A percentile compares a stretch with the other conserved stretches of the same genome.
These are phyloP conservation scores for Limonius californicus DNA, from an alignment of 1,140 invertebrate genomes.

Conservation along the genomic window DNA sequence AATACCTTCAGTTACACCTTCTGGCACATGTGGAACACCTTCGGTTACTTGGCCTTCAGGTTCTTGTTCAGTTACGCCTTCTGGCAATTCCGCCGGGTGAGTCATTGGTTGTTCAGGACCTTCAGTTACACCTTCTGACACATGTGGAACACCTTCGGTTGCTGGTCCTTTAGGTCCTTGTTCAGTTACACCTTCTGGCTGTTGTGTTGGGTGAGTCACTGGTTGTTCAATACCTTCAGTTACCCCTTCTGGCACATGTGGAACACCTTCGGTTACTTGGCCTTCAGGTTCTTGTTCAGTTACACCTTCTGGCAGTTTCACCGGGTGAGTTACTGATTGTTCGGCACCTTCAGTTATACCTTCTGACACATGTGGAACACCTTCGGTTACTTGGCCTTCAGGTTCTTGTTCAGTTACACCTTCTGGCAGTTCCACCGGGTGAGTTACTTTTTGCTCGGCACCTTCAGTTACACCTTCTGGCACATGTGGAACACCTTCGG, in stretches of 20 bases:
- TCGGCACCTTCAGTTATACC: constrained; percentile 13
- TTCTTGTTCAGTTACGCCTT: constrained; percentile 7
- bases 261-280: constrained; percentile 24
- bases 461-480: background rate
- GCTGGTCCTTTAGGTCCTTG: constrained; percentile 14
- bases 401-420: background rate
- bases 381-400: constrained; percentile 16
- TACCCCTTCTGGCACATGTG: constrained; percentile 9
- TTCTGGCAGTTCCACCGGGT: background rate
- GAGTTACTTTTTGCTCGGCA: constrained; percentile 1
- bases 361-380: background rate
- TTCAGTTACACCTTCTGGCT: background rate
- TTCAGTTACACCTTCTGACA: constrained; percentile 13
- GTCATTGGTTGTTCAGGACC: background rate
- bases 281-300: no score
- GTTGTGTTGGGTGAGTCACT: background rate
- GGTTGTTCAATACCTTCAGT: background rate
- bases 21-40: constrained; percentile 15
- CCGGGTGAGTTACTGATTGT: background rate
- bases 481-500: background rate
- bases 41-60: no score
- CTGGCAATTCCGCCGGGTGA: background rate
- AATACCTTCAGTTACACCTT: constrained; percentile 4
- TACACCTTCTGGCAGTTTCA: constrained; percentile 7
- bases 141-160: constrained; percentile 19